phyloP scores from a whole-genome alignment of 30 jellyfish, hydroid and myxozoan genomes.

The Mastigias papua region DNA sequence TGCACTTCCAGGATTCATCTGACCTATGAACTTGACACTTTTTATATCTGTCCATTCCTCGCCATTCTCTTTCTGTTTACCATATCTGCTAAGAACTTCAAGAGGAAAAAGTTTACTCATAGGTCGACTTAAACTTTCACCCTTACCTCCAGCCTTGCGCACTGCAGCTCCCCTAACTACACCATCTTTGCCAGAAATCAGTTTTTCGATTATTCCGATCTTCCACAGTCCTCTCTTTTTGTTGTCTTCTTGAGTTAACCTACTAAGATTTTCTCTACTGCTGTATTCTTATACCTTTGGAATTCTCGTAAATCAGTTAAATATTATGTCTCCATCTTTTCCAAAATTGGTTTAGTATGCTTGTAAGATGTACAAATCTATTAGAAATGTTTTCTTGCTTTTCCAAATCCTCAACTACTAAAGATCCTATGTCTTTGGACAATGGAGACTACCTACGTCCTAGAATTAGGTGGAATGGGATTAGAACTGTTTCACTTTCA shows the following conservation, averaged over 20 bases:
- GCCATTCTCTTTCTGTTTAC: background rate
- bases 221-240: constrained; percentile 8
- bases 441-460: constrained; percentile 12
- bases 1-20: background rate
- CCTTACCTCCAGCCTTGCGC: constrained; percentile 17
- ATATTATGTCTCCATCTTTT: background rate
- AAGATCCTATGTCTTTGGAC: background rate
- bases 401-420: background rate
- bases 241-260: constrained; percentile 19
- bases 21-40: background rate
- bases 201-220: background rate
- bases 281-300: background rate
- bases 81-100: background rate
- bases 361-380: background rate
- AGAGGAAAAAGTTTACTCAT: background rate
- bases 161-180: background rate
- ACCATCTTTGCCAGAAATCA: constrained; percentile 2
- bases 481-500: constrained; percentile 3
- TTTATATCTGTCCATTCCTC: background rate
- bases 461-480: constrained; percentile 25
- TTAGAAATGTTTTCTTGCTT: background rate
- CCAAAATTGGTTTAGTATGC: background rate
- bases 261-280: background rate
- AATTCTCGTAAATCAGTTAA: background rate
- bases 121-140: background rate